Evolutionary conservation across 2,797 vertebrate genomes (phyloP).

Genomic region (Urophycis tenuis): DNA sequence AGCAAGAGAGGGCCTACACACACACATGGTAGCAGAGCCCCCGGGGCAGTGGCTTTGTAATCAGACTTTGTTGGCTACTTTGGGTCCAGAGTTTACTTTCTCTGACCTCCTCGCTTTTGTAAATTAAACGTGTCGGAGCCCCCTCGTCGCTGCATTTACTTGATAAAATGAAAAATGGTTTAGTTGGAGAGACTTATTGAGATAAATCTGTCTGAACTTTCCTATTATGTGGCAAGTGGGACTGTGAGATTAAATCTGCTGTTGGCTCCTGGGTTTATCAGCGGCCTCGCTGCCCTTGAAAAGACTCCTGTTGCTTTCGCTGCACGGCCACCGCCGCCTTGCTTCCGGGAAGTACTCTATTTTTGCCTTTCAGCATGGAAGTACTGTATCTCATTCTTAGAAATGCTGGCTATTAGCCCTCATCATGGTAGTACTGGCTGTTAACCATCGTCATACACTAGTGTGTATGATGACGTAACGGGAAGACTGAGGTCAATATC

Average conservation of each 20-base stretch:
- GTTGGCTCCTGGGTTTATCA: constrained; percentile 62
- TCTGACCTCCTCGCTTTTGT: constrained; percentile 42
- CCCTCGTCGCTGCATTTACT: constrained; percentile 41
- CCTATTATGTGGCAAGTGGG: constrained; percentile 65
- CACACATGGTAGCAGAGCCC: no score
- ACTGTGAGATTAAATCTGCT: constrained; percentile 57
- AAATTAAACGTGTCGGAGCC: constrained; percentile 57
- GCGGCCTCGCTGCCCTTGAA: constrained; percentile 60
- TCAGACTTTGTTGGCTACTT: background rate
- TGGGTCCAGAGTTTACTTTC: constrained; percentile 32
- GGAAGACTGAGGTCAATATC: no score
- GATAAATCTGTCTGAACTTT: constrained; percentile 57
- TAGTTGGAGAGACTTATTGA: constrained; percentile 52
- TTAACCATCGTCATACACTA: no score
- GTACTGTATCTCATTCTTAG: constrained; percentile 37
- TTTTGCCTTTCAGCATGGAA: constrained; percentile 56
- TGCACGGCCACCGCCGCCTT: constrained; percentile 57
- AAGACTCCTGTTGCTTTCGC: constrained; percentile 51
- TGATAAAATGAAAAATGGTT: constrained; percentile 41
- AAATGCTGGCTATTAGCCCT: constrained; percentile 22
- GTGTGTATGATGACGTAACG: no score
- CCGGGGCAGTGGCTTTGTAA: background rate
- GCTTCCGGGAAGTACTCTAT: constrained; percentile 43
- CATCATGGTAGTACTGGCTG: no score
- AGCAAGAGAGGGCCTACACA: background rate